A percentile compares a stretch with the other conserved stretches of the same genome.
Evolutionary conservation across 1,140 invertebrate genomes (phyloP).

Genomic region (Achatina immaculata): DNA sequence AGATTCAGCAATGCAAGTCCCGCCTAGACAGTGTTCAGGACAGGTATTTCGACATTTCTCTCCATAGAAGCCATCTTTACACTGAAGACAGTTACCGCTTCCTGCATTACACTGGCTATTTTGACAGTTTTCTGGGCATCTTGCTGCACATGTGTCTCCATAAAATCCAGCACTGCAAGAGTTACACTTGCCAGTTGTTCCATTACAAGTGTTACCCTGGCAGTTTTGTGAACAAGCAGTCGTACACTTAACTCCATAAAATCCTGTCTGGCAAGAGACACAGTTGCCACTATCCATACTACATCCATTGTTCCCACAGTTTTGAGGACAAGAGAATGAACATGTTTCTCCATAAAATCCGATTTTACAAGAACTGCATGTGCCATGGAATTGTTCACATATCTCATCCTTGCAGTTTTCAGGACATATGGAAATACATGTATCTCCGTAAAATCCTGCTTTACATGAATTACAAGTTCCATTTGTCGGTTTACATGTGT

Average conservation of each 20-base stretch:
- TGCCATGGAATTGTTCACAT: background rate
- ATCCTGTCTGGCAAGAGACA: background rate
- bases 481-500: background rate
- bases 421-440: background rate
- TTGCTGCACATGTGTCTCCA: background rate
- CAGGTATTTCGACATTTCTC: background rate
- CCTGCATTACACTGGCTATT: background rate
- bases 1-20: background rate
- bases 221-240: background rate
- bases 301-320: background rate
- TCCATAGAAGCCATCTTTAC: background rate
- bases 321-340: background rate
- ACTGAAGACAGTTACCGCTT: background rate
- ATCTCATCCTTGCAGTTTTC: background rate
- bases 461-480: background rate
- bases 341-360: background rate
- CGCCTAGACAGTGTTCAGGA: background rate
- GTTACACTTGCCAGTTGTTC: background rate
- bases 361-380: background rate
- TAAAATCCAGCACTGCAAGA: background rate
- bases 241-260: background rate
- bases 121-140: background rate
- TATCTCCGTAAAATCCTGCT: background rate
- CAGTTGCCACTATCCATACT: background rate
- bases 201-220: background rate